A percentile compares a stretch with the other conserved stretches of the same genome.
phyloP scores from a whole-genome alignment of 2,797 vertebrate species.

The Graptemys geographica region DNA sequence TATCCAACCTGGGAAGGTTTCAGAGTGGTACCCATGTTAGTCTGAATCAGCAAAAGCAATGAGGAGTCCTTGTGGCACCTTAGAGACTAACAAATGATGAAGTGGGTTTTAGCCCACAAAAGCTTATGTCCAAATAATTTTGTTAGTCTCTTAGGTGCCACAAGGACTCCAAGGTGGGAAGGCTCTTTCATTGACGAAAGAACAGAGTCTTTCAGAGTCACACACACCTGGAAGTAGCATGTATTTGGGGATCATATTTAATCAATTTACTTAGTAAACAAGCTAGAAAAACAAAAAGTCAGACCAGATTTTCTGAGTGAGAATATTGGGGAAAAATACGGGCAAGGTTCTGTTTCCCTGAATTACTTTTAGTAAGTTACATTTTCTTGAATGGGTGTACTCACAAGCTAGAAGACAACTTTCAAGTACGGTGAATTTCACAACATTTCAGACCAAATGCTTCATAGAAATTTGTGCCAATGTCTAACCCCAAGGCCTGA shows the following conservation, averaged over 20 bases:
- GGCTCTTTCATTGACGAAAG: background rate
- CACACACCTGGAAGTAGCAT: background rate
- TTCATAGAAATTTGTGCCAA: background rate
- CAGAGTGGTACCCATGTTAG: too few relatives aligned
- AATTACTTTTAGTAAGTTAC: background rate
- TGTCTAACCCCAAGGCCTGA: constrained; percentile 7
- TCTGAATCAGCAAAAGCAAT: too few relatives aligned
- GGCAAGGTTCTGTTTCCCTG: background rate
- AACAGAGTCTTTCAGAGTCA: background rate
- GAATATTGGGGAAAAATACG: background rate
- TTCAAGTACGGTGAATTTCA: background rate
- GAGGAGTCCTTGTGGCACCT: too few relatives aligned
- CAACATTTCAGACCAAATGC: background rate
- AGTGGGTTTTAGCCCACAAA: too few relatives aligned
- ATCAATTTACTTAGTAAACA: background rate
- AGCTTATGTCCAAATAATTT: too few relatives aligned
- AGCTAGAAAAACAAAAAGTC: background rate
- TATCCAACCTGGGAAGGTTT: background rate
- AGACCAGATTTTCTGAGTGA: background rate
- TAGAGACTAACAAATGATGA: too few relatives aligned
- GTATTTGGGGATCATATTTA: background rate
- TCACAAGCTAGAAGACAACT: background rate
- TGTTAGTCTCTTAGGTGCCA: too few relatives aligned
- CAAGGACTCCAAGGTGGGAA: too few relatives aligned
- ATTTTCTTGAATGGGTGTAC: background rate